Evolutionary conservation across 2,888 invertebrate species (phyloP).

Genomic region (Adelognathus sp.): DNA sequence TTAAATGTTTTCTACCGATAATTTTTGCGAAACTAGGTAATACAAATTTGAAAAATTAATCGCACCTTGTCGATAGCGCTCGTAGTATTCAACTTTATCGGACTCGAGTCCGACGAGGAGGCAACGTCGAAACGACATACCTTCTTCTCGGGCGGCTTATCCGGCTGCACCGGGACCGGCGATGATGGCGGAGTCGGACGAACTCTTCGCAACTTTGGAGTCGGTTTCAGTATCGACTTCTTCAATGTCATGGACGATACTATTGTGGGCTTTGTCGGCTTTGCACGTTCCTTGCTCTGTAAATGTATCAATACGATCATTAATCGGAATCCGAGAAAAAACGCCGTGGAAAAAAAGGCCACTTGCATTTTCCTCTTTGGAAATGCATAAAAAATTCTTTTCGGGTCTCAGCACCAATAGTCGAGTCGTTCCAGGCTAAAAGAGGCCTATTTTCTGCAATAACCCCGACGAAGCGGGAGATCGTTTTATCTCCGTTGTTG

Average conservation of each 20-base stretch:
- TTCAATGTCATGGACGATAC: neutral
- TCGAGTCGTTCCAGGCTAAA: no score
- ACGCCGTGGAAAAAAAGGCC: no score
- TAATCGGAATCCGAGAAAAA: neutral
- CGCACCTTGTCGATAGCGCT: neutral
- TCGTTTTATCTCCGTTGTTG: no score
- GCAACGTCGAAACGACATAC: constrained; percentile 34
- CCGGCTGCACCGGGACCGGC: neutral
- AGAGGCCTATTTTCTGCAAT: no score
- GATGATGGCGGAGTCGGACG: constrained; percentile 43
- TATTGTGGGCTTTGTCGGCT: constrained; percentile 1
- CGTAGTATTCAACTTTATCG: constrained; percentile 7
- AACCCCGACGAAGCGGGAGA: no score
- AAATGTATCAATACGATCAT: neutral
- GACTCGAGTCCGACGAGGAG: constrained; percentile 43
- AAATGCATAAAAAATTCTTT: no score
- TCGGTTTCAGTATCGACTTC: constrained; percentile 50
- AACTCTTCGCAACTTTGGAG: constrained; percentile 17
- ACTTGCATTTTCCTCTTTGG: no score
- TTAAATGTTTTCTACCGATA: neutral
- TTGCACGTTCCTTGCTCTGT: constrained; percentile 17
- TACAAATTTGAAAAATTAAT: neutral
- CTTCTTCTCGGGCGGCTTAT: neutral
- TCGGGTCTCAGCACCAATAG: no score
- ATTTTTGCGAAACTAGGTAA: no score